Conservation (phyloP, 2,113 vertebrate species). For the Morone saxatilis region DNA sequence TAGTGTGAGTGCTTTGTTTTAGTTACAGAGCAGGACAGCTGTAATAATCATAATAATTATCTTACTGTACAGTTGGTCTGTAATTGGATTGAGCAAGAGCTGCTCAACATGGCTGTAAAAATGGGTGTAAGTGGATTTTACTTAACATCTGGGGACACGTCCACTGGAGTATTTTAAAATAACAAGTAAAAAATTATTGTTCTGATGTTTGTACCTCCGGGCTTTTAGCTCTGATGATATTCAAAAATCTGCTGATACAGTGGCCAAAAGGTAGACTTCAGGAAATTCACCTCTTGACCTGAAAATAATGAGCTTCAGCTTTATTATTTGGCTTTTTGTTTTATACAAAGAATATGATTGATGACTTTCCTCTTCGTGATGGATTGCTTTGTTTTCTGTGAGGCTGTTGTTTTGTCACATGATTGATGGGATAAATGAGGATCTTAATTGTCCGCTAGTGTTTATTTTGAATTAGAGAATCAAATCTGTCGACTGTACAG, state of each 20-base stretch:
- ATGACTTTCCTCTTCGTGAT: constrained; percentile 55
- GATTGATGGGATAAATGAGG: constrained; percentile 60
- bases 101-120: background rate
- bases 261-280: constrained; percentile 19
- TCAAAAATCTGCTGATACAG: constrained; percentile 40
- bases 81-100: constrained; percentile 2
- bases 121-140: background rate
- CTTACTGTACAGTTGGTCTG: constrained; percentile 5
- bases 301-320: constrained; percentile 48
- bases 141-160: background rate
- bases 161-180: constrained; percentile 5
- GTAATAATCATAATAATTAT: constrained; percentile 12
- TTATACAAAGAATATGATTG: constrained; percentile 44
- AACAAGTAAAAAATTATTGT: background rate
- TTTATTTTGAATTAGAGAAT: constrained; percentile 52
- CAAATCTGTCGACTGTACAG: constrained; percentile 8
- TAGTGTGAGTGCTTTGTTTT: background rate
- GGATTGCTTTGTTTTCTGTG: constrained; percentile 55
- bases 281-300: constrained; percentile 54
- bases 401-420: constrained; percentile 47
- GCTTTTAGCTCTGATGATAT: constrained; percentile 10
- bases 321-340: constrained; percentile 18
- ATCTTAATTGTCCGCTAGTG: constrained; percentile 44
- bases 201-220: background rate
- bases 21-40: background rate